Percentiles rank a stretch among this genome's conserved stretches.
phyloP scores from a whole-genome alignment of 2,888 invertebrate species.

The Thymelicus acteon region DNA sequence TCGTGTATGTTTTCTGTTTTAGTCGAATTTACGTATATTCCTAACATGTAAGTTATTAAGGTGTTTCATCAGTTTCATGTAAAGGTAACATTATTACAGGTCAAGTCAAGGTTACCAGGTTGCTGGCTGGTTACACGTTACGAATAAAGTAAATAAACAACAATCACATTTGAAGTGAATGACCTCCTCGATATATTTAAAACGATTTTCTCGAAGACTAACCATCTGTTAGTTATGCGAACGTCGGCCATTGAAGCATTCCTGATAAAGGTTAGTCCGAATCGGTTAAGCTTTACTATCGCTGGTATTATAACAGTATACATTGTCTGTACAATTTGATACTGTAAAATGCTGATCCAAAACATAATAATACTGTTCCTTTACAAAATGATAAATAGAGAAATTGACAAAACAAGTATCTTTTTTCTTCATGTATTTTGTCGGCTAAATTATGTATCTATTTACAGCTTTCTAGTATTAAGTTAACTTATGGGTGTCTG shows the following conservation, averaged over 20 bases:
- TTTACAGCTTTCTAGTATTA: too few relatives aligned
- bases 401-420: too few relatives aligned
- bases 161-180: conserved; percentile 12
- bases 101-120: background rate
- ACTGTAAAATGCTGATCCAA: background rate
- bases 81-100: too few relatives aligned
- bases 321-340: background rate
- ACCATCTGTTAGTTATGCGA: conserved; percentile 36
- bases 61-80: background rate
- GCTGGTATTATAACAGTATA: background rate
- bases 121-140: background rate
- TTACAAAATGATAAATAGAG: too few relatives aligned
- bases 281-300: conserved; percentile 11
- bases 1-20: too few relatives aligned
- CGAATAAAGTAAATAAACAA: background rate
- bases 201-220: conserved; percentile 28
- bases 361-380: too few relatives aligned
- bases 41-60: background rate
- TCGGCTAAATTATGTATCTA: too few relatives aligned
- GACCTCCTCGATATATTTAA: conserved; percentile 18
- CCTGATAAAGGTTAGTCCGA: conserved; percentile 49
- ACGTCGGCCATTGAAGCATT: conserved; percentile 49
- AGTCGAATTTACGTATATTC: too few relatives aligned
- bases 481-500: too few relatives aligned
- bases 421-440: too few relatives aligned